Conservation (phyloP, 92 coral and sea anemone genomes). For the Phenganax stokvisi region DNA sequence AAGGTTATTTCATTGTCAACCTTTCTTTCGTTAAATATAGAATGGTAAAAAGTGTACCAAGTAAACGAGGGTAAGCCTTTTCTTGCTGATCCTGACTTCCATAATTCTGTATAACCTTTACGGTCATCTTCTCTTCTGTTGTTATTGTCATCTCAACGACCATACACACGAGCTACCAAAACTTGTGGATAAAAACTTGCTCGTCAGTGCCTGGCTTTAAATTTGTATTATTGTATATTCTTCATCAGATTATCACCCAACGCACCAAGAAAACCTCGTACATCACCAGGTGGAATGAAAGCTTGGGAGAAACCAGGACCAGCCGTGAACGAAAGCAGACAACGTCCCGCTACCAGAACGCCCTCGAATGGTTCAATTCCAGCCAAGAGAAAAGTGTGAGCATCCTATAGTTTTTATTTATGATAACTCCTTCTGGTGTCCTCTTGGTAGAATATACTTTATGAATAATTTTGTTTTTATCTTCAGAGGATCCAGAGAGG, state of each 20-base stretch:
- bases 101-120: not conserved
- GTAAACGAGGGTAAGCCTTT: conserved; percentile 21
- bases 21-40: not conserved
- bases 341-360: conserved; percentile 9
- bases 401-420: not conserved
- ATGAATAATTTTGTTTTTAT: not conserved
- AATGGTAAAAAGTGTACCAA: conserved; percentile 11
- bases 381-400: conserved; percentile 33
- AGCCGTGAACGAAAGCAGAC: conserved; percentile 1
- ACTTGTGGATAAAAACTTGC: not conserved
- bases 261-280: conserved; percentile 19
- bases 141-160: no score
- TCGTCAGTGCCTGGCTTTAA: not conserved
- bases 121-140: not conserved
- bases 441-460: not conserved
- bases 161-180: no score
- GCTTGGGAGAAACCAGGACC: conserved; percentile 32
- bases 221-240: not conserved
- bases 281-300: not conserved
- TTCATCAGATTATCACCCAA: conserved; percentile 23
- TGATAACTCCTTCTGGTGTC: no score
- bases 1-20: not conserved
- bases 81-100: not conserved
- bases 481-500: conserved; percentile 13
- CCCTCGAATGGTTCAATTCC: conserved; percentile 29